Conservation (phyloP, 2,888 invertebrate genomes). For the Tricholauxania praeusta region DNA sequence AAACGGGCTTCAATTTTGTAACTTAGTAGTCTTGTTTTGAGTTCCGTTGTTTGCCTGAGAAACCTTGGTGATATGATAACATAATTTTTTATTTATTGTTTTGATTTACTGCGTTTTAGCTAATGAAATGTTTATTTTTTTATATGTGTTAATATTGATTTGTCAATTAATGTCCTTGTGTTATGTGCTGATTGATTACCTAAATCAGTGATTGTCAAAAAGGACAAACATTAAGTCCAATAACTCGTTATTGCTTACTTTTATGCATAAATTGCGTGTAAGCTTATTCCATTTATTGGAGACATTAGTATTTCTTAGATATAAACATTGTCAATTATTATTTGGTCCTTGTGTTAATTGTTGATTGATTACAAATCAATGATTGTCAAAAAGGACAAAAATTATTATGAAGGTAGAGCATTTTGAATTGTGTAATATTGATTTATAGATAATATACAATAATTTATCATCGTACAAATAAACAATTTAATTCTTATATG, state of each 20-base stretch:
- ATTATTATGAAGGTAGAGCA: slow-evolving; percentile 35
- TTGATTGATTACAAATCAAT: slow-evolving; percentile 47
- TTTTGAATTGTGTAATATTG: neutral
- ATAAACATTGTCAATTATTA: slow-evolving; percentile 52
- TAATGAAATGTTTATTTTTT: neutral
- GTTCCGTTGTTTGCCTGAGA: too few relatives aligned
- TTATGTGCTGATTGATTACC: slow-evolving; percentile 58
- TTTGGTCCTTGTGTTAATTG: slow-evolving; percentile 62
- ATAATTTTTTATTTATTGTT: too few relatives aligned
- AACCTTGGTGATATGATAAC: too few relatives aligned
- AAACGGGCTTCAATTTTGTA: too few relatives aligned
- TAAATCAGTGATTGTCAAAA: slow-evolving; percentile 62
- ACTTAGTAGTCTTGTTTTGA: too few relatives aligned
- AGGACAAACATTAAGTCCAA: slow-evolving; percentile 62
- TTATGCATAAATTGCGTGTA: slow-evolving; percentile 46
- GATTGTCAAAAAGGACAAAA: slow-evolving; percentile 55
- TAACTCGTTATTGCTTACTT: slow-evolving; percentile 61
- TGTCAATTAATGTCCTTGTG: slow-evolving; percentile 58
- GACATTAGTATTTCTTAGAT: slow-evolving; percentile 48
- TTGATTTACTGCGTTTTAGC: too few relatives aligned
- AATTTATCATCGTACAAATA: too few relatives aligned
- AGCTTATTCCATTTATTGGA: slow-evolving; percentile 61
- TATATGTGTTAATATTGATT: neutral
- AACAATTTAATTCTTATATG: too few relatives aligned
- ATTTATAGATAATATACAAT: neutral